Conservation (phyloP, 2,797 vertebrate genomes). For the Anableps anableps region DNA sequence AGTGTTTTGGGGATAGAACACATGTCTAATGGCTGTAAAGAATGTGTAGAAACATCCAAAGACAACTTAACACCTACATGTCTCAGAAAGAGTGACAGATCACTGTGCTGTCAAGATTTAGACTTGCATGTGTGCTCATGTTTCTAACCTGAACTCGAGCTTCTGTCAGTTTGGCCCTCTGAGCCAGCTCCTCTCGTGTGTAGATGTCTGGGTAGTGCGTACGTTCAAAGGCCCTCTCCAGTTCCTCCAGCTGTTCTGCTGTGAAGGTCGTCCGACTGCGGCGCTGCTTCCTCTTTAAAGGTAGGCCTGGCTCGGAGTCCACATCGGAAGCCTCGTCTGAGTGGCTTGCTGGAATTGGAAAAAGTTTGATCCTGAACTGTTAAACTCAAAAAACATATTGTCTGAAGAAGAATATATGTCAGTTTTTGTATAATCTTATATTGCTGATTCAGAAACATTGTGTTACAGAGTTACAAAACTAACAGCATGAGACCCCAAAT, state of each 20-base stretch:
- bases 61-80: conserved; percentile 85
- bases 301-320: conserved; percentile 96
- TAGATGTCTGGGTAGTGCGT: conserved; percentile 99
- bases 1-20: conserved; percentile 4
- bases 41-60: conserved; percentile 81
- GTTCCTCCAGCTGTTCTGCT: conserved; percentile 95
- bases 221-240: conserved; percentile 96
- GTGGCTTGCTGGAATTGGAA: conserved; percentile 85
- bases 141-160: conserved; percentile 93
- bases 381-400: not conserved
- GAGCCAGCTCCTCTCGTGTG: conserved; percentile 95
- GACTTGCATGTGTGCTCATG: not conserved
- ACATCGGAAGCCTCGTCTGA: conserved; percentile 98
- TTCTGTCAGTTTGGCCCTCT: conserved; percentile 96
- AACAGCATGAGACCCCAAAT: not conserved
- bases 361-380: conserved; percentile 3
- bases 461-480: not conserved
- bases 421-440: not conserved
- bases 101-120: conserved; percentile 3
- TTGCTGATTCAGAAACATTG: not conserved
- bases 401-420: not conserved
- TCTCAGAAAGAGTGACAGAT: conserved; percentile 78
- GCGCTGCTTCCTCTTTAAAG: conserved; percentile 96
- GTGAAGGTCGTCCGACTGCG: conserved; percentile 97
- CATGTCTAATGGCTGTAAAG: conserved; percentile 56